Conservation (phyloP, 2,888 invertebrate genomes). For the Tanypteryx hageni region DNA sequence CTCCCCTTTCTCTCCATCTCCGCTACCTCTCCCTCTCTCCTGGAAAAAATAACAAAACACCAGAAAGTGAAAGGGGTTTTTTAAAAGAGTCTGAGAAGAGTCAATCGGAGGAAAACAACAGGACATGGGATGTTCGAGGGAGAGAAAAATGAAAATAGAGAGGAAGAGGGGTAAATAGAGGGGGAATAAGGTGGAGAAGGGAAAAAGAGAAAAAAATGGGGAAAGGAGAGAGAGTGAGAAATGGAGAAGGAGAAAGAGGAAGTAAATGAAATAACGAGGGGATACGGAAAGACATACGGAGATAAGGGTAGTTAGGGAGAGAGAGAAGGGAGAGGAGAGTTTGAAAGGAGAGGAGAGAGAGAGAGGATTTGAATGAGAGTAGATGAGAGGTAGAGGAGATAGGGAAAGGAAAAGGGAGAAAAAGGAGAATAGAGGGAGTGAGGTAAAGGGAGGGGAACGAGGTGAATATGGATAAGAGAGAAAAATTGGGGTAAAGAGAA, state of each 20-base stretch:
- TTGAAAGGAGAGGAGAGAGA: not conserved
- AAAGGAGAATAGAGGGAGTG: not conserved
- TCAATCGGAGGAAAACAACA: conserved; percentile 15
- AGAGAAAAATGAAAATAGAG: not conserved
- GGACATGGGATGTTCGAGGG: not conserved
- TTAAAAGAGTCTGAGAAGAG: not conserved
- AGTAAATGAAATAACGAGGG: no score
- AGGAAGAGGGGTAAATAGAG: no score
- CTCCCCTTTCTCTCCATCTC: not conserved
- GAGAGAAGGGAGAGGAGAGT: not conserved
- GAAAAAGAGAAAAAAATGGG: no score
- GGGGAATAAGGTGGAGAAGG: no score
- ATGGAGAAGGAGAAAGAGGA: no score
- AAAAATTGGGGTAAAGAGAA: no score
- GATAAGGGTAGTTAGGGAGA: not conserved
- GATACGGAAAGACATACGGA: no score
- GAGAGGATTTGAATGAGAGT: not conserved
- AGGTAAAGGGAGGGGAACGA: not conserved
- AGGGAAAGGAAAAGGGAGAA: not conserved
- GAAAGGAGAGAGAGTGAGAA: no score
- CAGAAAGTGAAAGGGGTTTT: conserved; percentile 20
- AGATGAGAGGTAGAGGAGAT: not conserved
- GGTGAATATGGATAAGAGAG: no score
- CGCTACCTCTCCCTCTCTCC: not conserved
- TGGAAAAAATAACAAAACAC: conserved; percentile 1